Evolutionary conservation across 1,140 invertebrate species (phyloP), one percentile per base, ranked within the genome.

Genomic region (Zaprionus tsacasi): DNA sequence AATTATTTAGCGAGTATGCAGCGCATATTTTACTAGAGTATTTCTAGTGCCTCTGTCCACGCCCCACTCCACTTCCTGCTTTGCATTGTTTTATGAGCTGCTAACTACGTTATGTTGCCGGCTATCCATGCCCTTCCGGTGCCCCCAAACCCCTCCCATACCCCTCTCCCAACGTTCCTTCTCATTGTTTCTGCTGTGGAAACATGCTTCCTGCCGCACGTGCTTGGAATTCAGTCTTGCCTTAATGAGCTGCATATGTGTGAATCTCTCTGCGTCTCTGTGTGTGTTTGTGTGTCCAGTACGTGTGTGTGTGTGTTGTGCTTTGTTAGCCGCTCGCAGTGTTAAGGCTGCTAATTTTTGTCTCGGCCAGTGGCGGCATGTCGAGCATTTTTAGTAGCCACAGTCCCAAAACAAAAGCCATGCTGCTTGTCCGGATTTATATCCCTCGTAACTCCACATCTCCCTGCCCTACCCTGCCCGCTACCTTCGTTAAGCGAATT

Each of bases 21-120:
- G 85, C 78, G 78, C 78, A 75, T 68, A 76, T 75, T 70, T 33
- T 58, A 17, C 35, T 67, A 6, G 27, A 6, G 45, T 38, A 54
- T 60, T 66, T 56, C 45, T 15, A 30, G 40, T n/a, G 10, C 33
- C 45, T 40, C 40, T 57, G 25, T 30, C 27, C 27, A 1, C 21
- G 21, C 36, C 36, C 30, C 1, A n/a, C 25, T n/a, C 15, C 15
- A 6, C 17, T 52, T 13, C 36, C 25, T 52, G 25, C 45, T 61
- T 59, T 65, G 74, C 83, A 78, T 87, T 88, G 83, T 88, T 87
- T 87, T 87, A 87, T 87, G 83, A 87, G 83, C 83, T 87, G 83
- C 83, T 87, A 87, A 87, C 83, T 87, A 88, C 83, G 68, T 81
- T 81, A 74, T 70, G 75, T 70, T 71, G 64, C 70, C 65, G 82